Percentiles rank a stretch among this genome's conserved stretches.
Evolutionary conservation across 2,888 invertebrate species (phyloP).

Genomic region (Cacoxenus indagator): DNA sequence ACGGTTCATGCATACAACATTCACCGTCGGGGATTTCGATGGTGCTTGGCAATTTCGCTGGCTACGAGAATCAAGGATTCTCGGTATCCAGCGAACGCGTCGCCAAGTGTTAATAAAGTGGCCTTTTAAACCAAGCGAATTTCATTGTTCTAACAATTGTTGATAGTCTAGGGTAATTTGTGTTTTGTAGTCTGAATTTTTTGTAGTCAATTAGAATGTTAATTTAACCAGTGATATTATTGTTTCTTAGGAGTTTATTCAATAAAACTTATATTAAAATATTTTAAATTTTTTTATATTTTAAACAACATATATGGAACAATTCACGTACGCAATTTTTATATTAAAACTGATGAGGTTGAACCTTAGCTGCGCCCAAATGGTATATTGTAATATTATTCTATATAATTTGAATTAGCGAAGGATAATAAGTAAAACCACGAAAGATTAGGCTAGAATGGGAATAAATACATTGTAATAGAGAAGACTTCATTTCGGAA

Average conservation of each 20-base stretch:
- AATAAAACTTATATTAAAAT: background rate
- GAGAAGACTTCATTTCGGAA: too few relatives aligned
- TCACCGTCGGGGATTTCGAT: slow-evolving; percentile 68
- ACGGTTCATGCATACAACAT: slow-evolving; percentile 55
- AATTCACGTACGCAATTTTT: background rate
- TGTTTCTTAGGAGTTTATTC: background rate
- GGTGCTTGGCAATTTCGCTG: slow-evolving; percentile 65
- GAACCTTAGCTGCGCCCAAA: too few relatives aligned
- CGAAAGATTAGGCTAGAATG: too few relatives aligned
- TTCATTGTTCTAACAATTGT: background rate
- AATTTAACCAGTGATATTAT: slow-evolving; percentile 58
- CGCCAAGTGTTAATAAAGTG: slow-evolving; percentile 29
- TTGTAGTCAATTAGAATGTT: slow-evolving; percentile 43
- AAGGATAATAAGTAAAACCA: too few relatives aligned
- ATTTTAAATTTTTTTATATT: too few relatives aligned
- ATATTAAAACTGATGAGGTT: too few relatives aligned
- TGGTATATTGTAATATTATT: too few relatives aligned
- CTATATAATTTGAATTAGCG: too few relatives aligned
- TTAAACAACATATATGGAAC: background rate
- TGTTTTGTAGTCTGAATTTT: slow-evolving; percentile 17
- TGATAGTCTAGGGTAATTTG: background rate
- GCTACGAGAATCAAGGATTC: slow-evolving; percentile 66
- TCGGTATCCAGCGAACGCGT: slow-evolving; percentile 40
- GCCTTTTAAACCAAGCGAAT: background rate
- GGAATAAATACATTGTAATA: too few relatives aligned